Base-by-base conservation (phyloP, 1,140 invertebrate species). In the Drosophila tani region DNA sequence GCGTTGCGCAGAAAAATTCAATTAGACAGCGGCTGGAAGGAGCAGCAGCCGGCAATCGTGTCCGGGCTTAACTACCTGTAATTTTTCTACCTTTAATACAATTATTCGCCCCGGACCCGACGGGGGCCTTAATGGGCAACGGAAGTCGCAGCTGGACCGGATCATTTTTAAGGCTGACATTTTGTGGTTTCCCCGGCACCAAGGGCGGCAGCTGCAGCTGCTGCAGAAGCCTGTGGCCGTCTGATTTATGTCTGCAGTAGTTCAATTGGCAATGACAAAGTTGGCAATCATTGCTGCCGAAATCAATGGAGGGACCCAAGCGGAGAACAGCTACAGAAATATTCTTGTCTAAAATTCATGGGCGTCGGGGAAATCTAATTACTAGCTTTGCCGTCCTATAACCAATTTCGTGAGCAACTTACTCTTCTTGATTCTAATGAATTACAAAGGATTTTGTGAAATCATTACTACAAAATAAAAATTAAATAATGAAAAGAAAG, bases 171-270 rank as follows among this genome's bases (percentile, higher is more conserved):
- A 86, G 75, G 79, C 82, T 82, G 67, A 82, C 71, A 82, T 70
- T 71, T 68, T 82, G 79, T 66, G 82, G 82, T 81, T 78, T 46
- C 27, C 43, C 40, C 14, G 32, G 32, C 51, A 15, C 17, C 19
- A 38, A 19, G 3, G 51, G 9, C 51, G 38, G 51, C 74, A 55
- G 69, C 43, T 60, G 63, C 76, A 79, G 24, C 38, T 66, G 46
- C 38, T 47, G 60, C 73, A 64, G 43, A 40, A 49, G 24, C 49
- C 41, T 53, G 51, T 55, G 46, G 67, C 46, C 15, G 14, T 69
- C 80, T 86, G 83, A 86, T 86, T 86, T 86, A 86, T 86, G 79
- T 82, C 75, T 80, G 83, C 79, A 79, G 83, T 69, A 82, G 67
- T 63, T 60, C 70, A 76, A 82, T 79, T 82, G 83, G 75, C 64